Evolutionary conservation across 2,797 vertebrate species (phyloP).

Genomic region (Sebastes itinus): DNA sequence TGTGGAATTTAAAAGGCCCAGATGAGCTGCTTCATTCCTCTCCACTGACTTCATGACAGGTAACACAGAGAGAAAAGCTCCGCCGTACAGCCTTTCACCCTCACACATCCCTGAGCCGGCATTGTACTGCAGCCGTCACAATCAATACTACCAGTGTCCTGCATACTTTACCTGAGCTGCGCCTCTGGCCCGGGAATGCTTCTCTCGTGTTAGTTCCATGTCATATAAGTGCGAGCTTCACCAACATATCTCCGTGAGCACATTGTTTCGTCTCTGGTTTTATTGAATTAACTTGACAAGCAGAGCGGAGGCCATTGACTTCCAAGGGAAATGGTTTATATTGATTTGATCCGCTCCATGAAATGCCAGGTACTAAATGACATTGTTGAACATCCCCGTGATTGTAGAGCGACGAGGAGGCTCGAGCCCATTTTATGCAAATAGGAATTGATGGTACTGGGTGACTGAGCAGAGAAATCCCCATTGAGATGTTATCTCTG

Average conservation of each 20-base stretch:
- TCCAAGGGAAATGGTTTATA: slow-evolving; percentile 60
- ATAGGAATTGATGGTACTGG: slow-evolving; percentile 57
- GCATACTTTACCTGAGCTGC: slow-evolving; percentile 10
- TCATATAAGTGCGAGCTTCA: slow-evolving; percentile 13
- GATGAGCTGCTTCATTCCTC: slow-evolving; percentile 61
- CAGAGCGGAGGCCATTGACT: slow-evolving; percentile 36
- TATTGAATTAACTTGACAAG: slow-evolving; percentile 62
- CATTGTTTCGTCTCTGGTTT: slow-evolving; percentile 28
- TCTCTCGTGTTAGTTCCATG: neutral
- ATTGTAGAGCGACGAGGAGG: slow-evolving; percentile 14
- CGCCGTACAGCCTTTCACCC: slow-evolving; percentile 5
- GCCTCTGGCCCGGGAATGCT: neutral
- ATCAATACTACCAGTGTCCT: slow-evolving; percentile 34
- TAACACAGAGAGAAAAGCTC: slow-evolving; percentile 48
- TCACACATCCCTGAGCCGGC: slow-evolving; percentile 10
- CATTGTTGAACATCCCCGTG: slow-evolving; percentile 34
- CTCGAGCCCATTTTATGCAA: slow-evolving; percentile 58
- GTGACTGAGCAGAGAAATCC: slow-evolving; percentile 57
- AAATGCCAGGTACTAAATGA: slow-evolving; percentile 62
- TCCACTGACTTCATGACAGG: slow-evolving; percentile 60
- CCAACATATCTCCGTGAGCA: neutral
- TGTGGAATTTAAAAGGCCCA: slow-evolving; percentile 55
- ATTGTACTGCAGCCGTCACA: neutral
- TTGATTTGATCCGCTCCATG: slow-evolving; percentile 59
- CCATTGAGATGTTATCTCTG: slow-evolving; percentile 55